Evolutionary conservation across 2,797 vertebrate species (phyloP).

Genomic region (Brachyrhaphis roseni): DNA sequence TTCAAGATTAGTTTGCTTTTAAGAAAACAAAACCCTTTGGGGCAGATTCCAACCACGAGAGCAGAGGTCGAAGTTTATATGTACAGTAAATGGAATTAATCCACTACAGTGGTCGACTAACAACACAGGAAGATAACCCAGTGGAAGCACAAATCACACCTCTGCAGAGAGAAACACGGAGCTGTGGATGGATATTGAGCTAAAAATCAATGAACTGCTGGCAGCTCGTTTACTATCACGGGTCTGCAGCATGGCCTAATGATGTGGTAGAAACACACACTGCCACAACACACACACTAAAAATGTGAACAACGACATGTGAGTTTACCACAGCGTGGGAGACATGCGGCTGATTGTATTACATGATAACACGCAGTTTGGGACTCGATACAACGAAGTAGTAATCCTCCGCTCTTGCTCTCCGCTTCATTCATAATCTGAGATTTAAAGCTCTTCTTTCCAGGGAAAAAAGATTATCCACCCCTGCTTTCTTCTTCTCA

Average conservation of each 20-base stretch:
- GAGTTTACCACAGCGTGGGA: constrained; percentile 9
- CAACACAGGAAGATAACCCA: constrained; percentile 15
- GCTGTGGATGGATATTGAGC: constrained; percentile 34
- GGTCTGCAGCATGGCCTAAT: constrained; percentile 30
- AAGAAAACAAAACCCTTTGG: not conserved
- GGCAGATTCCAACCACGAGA: not conserved
- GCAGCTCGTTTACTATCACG: constrained; percentile 37
- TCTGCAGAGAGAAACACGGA: constrained; percentile 21
- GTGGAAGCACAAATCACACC: constrained; percentile 39
- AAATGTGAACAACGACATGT: not conserved
- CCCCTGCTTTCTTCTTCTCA: constrained; percentile 22
- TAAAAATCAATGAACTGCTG: constrained; percentile 56
- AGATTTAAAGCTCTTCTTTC: constrained; percentile 67
- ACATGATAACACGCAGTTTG: constrained; percentile 20
- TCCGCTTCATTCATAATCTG: constrained; percentile 62
- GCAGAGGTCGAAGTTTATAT: not conserved
- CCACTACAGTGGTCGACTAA: not conserved
- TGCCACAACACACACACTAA: constrained; percentile 8
- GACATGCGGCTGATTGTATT: constrained; percentile 8
- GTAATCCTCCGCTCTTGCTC: constrained; percentile 56
- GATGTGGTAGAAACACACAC: constrained; percentile 7
- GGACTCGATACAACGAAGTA: constrained; percentile 19
- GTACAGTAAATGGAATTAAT: constrained; percentile 14
- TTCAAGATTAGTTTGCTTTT: not conserved
- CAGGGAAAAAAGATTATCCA: constrained; percentile 63